These are phyloP conservation scores for Phaedon cochleariae DNA, from an alignment of 2,888 invertebrate genomes.

Conservation along the genomic window DNA sequence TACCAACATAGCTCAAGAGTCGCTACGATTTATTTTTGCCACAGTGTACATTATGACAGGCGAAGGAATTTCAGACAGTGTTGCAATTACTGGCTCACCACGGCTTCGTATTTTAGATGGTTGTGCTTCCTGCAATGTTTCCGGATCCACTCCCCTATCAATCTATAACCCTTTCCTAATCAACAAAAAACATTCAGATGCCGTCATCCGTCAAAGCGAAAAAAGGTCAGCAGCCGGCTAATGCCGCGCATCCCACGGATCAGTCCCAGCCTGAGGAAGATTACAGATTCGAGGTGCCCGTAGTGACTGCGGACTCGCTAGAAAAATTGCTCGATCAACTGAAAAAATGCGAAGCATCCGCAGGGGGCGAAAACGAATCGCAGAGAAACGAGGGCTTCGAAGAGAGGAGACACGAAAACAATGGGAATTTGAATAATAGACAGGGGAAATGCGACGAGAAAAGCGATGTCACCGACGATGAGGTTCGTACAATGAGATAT, in stretches of 20 bases:
- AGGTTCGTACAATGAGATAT: too few relatives aligned
- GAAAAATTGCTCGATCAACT: slow-evolving; percentile 44
- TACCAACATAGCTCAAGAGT: too few relatives aligned
- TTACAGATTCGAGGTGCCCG: slow-evolving; percentile 22
- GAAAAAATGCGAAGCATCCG: slow-evolving; percentile 42
- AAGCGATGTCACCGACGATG: slow-evolving; percentile 21
- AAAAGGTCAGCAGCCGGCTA: slow-evolving; percentile 30
- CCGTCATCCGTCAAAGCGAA: slow-evolving; percentile 38
- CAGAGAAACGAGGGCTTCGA: background rate
- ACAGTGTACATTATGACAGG: too few relatives aligned
- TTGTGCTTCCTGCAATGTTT: too few relatives aligned
- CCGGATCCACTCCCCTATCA: too few relatives aligned
- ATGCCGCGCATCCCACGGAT: slow-evolving; percentile 5
- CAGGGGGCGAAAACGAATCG: background rate
- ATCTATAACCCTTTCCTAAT: too few relatives aligned
- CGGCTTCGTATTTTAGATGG: too few relatives aligned
- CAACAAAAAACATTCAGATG: slow-evolving; percentile 13
- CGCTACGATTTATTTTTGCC: too few relatives aligned
- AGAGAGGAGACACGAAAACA: background rate
- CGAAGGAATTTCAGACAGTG: too few relatives aligned
- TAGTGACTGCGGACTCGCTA: slow-evolving; percentile 31
- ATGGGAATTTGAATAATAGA: background rate
- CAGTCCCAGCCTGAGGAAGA: slow-evolving; percentile 10
- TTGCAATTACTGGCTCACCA: too few relatives aligned
- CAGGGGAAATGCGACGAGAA: background rate